These are phyloP conservation scores for Gorsachius goisagi DNA, from an alignment of 2,113 vertebrate species.

Conservation along the genomic window DNA sequence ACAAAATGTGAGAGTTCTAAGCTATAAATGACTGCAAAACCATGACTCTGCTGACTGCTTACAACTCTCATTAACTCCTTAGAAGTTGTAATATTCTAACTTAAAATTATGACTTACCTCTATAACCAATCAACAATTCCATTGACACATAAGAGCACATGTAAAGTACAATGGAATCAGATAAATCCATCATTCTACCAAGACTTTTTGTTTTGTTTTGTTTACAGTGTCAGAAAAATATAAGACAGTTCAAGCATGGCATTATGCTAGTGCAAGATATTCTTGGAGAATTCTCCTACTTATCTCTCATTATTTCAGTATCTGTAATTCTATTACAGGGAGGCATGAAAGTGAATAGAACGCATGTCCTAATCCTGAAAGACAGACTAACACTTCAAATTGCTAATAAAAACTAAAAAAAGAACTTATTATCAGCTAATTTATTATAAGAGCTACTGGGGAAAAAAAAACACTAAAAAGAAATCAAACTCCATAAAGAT, in stretches of 20 bases:
- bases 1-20: background rate
- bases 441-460: background rate
- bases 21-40: background rate
- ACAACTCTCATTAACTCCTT: background rate
- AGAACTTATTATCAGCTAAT: background rate
- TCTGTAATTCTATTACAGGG: background rate
- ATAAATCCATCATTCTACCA: background rate
- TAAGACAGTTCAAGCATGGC: background rate
- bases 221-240: background rate
- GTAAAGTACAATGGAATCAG: background rate
- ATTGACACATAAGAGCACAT: background rate
- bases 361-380: background rate
- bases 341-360: background rate
- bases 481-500: background rate
- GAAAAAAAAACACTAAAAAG: background rate
- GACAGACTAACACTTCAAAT: background rate
- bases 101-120: background rate
- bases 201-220: background rate
- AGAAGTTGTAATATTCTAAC: background rate
- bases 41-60: background rate
- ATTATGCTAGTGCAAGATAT: background rate
- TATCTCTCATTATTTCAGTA: background rate
- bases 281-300: background rate
- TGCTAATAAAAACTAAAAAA: background rate
- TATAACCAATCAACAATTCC: background rate